Evolutionary conservation across 2,797 vertebrate genomes (phyloP).

Genomic region (Halcyon smyrnensis): DNA sequence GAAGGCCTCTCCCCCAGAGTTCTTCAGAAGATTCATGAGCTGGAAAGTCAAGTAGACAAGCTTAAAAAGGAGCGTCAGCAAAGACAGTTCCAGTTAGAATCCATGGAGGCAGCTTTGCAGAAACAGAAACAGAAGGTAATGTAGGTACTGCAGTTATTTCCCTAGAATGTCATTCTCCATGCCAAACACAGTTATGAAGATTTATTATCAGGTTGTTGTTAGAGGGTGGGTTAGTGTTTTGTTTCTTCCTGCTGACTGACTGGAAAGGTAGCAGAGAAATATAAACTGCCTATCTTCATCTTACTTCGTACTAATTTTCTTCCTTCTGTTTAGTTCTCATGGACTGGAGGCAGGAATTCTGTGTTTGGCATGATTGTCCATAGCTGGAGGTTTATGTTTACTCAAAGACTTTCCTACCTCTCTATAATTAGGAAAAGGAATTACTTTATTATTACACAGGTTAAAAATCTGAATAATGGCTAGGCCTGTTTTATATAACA

Average conservation of each 20-base stretch:
- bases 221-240: not conserved
- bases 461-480: not conserved
- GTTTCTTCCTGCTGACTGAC: not conserved
- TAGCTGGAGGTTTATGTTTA: not conserved
- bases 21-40: constrained; percentile 92
- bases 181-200: not conserved
- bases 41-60: constrained; percentile 91
- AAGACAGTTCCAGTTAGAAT: constrained; percentile 91
- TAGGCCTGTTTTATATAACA: rapidly evolving
- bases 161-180: not conserved
- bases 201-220: not conserved
- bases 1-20: constrained; percentile 89
- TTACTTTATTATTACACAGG: not conserved
- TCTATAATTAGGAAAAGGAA: not conserved
- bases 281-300: not conserved
- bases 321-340: not conserved
- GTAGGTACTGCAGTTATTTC: rapidly evolving
- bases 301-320: not conserved
- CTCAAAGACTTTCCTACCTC: not conserved
- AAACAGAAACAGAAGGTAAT: constrained; percentile 94
- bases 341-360: not conserved
- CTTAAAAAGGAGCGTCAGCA: constrained; percentile 90
- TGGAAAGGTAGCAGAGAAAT: not conserved
- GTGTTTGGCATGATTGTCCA: not conserved
- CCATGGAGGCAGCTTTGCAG: constrained; percentile 88